phyloP scores from a whole-genome alignment of 2,888 invertebrate species.

The Pyrrhosoma nymphula region DNA sequence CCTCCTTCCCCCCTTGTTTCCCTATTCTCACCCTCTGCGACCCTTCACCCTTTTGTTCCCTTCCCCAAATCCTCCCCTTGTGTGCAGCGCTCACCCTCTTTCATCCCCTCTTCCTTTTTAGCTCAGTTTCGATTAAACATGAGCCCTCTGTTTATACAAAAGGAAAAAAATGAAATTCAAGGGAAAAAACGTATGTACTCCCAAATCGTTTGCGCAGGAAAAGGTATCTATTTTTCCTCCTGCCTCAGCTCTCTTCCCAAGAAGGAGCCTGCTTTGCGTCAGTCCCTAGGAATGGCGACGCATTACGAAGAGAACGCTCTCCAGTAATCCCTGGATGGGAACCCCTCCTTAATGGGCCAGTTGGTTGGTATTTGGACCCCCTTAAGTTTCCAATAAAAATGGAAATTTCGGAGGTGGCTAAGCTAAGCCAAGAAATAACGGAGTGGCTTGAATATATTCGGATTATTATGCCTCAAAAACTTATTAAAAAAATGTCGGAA shows the following conservation, averaged over 20 bases:
- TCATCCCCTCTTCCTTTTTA: not conserved
- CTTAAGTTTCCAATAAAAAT: constrained; percentile 18
- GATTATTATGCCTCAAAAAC: not conserved
- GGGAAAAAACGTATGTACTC: not conserved
- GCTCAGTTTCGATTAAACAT: not conserved
- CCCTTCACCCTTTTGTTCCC: not conserved
- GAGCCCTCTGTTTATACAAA: not conserved
- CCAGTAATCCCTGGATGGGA: constrained; percentile 12
- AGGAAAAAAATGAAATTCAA: not conserved
- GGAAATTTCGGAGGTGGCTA: not conserved
- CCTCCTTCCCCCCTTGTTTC: not conserved
- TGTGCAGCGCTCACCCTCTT: not conserved
- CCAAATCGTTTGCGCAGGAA: not conserved
- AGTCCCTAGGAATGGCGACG: not conserved
- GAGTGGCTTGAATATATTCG: not conserved
- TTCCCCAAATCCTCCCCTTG: not conserved
- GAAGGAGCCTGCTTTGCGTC: not conserved
- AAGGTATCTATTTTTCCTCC: no score
- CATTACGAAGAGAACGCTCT: not conserved
- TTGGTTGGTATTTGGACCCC: not conserved
- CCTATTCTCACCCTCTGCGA: not conserved
- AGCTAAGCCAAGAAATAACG: constrained; percentile 7
- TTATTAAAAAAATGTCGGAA: not conserved
- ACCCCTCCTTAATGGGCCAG: not conserved
- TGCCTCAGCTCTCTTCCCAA: no score